Percentiles rank a stretch among this genome's conserved stretches.
These are phyloP conservation scores for Notocelia uddmanniana DNA, from an alignment of 2,888 invertebrate genomes.

Conservation along the genomic window DNA sequence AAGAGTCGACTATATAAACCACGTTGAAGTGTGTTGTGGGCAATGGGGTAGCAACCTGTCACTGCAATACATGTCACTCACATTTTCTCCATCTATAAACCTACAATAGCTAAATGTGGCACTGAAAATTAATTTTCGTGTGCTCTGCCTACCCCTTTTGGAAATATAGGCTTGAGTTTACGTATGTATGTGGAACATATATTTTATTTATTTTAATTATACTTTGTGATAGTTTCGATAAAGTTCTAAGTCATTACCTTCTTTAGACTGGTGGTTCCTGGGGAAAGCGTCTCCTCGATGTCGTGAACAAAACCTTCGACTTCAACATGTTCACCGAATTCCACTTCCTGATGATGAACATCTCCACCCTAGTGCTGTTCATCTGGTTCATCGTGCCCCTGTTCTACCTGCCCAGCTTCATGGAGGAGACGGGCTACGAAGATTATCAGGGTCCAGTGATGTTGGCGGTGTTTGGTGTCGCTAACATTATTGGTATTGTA, in stretches of 20 bases:
- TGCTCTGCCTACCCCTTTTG: no score
- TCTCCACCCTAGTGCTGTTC: slow-evolving; percentile 96
- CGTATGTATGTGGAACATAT: no score
- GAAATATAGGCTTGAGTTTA: no score
- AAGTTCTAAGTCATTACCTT: not conserved
- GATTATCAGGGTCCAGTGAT: slow-evolving; percentile 91
- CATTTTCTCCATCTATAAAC: no score
- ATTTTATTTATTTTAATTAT: no score
- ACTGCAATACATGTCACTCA: no score
- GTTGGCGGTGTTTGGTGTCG: slow-evolving; percentile 94
- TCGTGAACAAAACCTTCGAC: slow-evolving; percentile 91
- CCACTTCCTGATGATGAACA: slow-evolving; percentile 93
- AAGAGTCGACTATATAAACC: no score
- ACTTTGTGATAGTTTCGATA: no score
- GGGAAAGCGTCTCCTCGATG: slow-evolving; percentile 88
- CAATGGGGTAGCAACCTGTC: no score
- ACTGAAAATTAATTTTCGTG: no score
- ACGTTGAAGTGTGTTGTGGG: no score
- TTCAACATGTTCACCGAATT: slow-evolving; percentile 93
- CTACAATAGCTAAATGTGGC: no score
- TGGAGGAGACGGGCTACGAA: slow-evolving; percentile 86
- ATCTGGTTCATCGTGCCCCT: slow-evolving; percentile 98
- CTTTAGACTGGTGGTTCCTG: slow-evolving; percentile 87
- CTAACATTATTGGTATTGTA: slow-evolving; percentile 96
- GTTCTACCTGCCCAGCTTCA: slow-evolving; percentile 95